A percentile compares a stretch with the other conserved stretches of the same genome.
phyloP scores from a whole-genome alignment of 2,888 invertebrate genomes.

The Epistrophe grossulariae region DNA sequence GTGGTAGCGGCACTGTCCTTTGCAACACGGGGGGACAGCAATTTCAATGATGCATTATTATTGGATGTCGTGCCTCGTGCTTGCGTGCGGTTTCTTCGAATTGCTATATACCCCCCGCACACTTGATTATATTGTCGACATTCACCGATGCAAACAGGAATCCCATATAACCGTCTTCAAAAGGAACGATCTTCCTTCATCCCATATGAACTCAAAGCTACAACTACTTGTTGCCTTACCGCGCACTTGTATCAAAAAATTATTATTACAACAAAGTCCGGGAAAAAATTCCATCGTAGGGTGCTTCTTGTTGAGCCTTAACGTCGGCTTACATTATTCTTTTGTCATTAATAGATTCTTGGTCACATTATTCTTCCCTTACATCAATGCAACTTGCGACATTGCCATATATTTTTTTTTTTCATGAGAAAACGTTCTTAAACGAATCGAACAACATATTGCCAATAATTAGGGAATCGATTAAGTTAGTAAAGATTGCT shows the following conservation, averaged over 20 bases:
- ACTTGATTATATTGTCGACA: conserved; percentile 12
- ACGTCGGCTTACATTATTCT: conserved; percentile 38
- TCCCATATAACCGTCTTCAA: conserved; percentile 22
- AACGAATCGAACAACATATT: conserved; percentile 64
- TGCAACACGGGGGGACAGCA: conserved; percentile 14
- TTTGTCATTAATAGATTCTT: conserved; percentile 72
- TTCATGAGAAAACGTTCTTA: conserved; percentile 13
- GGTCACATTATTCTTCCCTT: conserved; percentile 39
- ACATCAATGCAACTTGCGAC: conserved; percentile 2
- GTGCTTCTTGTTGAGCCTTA: neutral
- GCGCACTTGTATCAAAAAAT: conserved; percentile 37
- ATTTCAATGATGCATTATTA: conserved; percentile 73
- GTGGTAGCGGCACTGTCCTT: conserved; percentile 17
- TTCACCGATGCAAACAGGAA: conserved; percentile 45
- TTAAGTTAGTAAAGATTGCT: conserved; percentile 71
- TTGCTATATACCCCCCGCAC: conserved; percentile 57
- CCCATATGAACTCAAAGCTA: neutral
- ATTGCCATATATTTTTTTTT: neutral
- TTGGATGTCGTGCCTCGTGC: conserved; percentile 68
- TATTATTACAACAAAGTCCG: conserved; percentile 36
- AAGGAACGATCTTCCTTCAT: neutral
- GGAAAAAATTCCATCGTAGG: conserved; percentile 4
- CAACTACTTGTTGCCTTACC: conserved; percentile 2
- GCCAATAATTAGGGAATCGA: conserved; percentile 68
- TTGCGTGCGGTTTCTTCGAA: conserved; percentile 72